Conservation (phyloP, 2,113 vertebrate species). For the Madoqua kirkii region DNA sequence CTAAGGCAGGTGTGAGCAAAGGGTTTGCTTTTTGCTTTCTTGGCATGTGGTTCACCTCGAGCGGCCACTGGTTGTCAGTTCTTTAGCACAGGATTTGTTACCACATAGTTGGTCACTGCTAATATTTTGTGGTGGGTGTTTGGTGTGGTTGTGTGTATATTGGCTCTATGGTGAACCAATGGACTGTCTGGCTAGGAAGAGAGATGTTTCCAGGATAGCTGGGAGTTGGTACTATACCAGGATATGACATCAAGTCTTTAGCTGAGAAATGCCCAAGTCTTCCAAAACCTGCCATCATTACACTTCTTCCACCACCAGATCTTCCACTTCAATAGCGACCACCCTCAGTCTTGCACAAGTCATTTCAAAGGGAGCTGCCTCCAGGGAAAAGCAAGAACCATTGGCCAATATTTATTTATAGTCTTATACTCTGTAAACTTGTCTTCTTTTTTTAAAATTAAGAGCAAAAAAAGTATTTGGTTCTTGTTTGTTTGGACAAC, state of each 20-base stretch:
- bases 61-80: not conserved
- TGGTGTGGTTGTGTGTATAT: not conserved
- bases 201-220: not conserved
- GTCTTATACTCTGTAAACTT: too few relatives aligned
- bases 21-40: not conserved
- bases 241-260: not conserved
- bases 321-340: not conserved
- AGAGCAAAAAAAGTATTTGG: too few relatives aligned
- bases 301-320: not conserved
- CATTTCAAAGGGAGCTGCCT: too few relatives aligned
- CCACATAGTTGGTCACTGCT: not conserved
- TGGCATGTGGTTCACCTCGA: not conserved
- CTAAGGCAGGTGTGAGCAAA: slow-evolving; percentile 31
- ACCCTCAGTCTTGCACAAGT: not conserved
- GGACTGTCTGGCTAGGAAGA: not conserved
- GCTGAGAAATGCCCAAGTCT: not conserved
- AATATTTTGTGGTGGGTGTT: not conserved
- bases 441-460: too few relatives aligned
- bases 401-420: too few relatives aligned
- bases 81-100: slow-evolving; percentile 33
- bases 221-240: not conserved
- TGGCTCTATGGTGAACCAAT: not conserved
- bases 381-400: too few relatives aligned
- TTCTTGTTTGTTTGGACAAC: too few relatives aligned
- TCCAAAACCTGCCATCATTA: not conserved